Evolutionary conservation across 1,140 invertebrate genomes (phyloP).

Genomic region (Globodera rostochiensis): DNA sequence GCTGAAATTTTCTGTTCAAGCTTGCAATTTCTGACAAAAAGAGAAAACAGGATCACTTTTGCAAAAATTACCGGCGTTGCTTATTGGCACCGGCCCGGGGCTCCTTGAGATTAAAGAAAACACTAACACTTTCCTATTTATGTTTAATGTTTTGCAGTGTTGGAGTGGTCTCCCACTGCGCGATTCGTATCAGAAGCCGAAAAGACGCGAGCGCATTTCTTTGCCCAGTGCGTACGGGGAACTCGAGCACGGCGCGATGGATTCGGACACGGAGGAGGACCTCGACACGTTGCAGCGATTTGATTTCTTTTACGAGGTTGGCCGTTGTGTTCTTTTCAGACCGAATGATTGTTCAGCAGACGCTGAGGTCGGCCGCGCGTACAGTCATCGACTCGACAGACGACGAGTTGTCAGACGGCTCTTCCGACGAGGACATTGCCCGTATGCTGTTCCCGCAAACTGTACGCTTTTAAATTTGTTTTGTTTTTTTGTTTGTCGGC

Average conservation of each 20-base stretch:
- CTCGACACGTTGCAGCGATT: constrained; percentile 31
- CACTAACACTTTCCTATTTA: neutral
- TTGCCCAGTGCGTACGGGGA: neutral
- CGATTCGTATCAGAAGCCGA: constrained; percentile 15
- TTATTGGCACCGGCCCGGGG: too few species aligned
- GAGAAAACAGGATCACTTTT: too few species aligned
- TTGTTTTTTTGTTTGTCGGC: neutral
- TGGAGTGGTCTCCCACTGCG: constrained; percentile 22
- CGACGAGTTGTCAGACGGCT: neutral
- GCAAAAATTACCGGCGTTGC: too few species aligned
- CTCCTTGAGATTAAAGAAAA: neutral
- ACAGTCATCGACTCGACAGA: neutral
- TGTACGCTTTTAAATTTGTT: neutral
- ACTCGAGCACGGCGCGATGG: neutral
- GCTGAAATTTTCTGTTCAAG: too few species aligned
- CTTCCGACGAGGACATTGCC: neutral
- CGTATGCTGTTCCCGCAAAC: neutral
- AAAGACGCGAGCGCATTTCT: constrained; percentile 19
- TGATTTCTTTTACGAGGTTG: constrained; percentile 32
- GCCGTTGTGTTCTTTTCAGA: neutral
- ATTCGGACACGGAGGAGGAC: constrained; percentile 30
- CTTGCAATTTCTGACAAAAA: too few species aligned
- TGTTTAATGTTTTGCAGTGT: constrained; percentile 1
- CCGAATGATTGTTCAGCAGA: constrained; percentile 8
- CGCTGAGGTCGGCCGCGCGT: constrained; percentile 2